Evolutionary conservation across 2,888 invertebrate genomes (phyloP).

Genomic region (Philaethria dido): DNA sequence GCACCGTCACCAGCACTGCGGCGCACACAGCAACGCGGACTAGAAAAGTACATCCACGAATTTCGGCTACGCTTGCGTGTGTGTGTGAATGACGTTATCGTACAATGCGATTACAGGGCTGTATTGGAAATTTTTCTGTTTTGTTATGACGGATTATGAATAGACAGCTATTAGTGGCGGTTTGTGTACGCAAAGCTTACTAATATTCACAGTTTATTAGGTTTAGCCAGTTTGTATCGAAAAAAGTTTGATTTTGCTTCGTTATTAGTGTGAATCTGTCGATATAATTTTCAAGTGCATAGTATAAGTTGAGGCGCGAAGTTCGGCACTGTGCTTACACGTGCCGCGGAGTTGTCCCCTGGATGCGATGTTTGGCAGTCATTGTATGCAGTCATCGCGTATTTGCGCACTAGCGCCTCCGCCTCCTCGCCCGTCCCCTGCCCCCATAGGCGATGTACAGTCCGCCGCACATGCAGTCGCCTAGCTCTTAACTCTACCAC

Average conservation of each 20-base stretch:
- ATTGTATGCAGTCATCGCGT: slow-evolving; percentile 77
- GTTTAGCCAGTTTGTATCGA: neutral
- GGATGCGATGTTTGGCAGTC: slow-evolving; percentile 81
- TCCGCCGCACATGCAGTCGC: neutral
- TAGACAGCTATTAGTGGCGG: slow-evolving; percentile 4
- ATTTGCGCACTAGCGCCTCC: slow-evolving; percentile 67
- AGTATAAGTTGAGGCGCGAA: slow-evolving; percentile 44
- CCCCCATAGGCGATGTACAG: slow-evolving; percentile 36
- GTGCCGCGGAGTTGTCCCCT: slow-evolving; percentile 75
- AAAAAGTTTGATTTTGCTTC: neutral
- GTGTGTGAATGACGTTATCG: slow-evolving; percentile 82
- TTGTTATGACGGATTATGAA: slow-evolving; percentile 29
- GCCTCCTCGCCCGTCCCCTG: slow-evolving; percentile 43
- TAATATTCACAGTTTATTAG: slow-evolving; percentile 8
- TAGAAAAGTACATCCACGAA: slow-evolving; percentile 82
- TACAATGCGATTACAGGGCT: slow-evolving; percentile 81
- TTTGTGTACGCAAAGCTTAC: slow-evolving; percentile 2
- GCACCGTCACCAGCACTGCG: slow-evolving; percentile 60
- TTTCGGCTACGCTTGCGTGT: slow-evolving; percentile 71
- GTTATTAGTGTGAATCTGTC: neutral
- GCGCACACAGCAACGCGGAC: slow-evolving; percentile 66
- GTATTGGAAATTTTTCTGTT: slow-evolving; percentile 57
- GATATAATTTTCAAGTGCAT: slow-evolving; percentile 46
- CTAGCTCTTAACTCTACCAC: slow-evolving; percentile 1
- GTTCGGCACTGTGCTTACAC: slow-evolving; percentile 78